Percentiles rank a stretch among this genome's conserved stretches.
These are phyloP conservation scores for Tetramorium simillimum DNA, from an alignment of 1,140 invertebrate species.

Conservation along the genomic window DNA sequence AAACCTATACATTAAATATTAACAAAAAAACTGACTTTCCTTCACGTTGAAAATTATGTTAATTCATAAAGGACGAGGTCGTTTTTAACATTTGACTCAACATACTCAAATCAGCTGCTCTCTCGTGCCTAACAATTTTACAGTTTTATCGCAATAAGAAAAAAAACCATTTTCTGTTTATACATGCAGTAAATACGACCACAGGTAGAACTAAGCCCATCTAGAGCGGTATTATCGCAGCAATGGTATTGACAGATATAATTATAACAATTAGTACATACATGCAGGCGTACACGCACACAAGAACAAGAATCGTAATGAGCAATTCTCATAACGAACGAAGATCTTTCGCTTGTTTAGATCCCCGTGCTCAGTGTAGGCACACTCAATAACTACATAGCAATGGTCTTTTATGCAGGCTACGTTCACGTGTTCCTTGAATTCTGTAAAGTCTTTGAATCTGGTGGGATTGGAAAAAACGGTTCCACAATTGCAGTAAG, in stretches of 20 bases:
- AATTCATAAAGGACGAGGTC: neutral
- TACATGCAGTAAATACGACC: slow-evolving; percentile 32
- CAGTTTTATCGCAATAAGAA: slow-evolving; percentile 11
- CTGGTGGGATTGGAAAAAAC: slow-evolving; percentile 96
- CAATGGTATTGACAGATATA: slow-evolving; percentile 2
- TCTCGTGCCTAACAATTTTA: slow-evolving; percentile 41
- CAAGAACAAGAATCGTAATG: slow-evolving; percentile 17
- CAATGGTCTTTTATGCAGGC: slow-evolving; percentile 88
- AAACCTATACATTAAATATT: neutral
- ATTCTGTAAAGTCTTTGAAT: slow-evolving; percentile 89
- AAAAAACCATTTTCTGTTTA: slow-evolving; percentile 25
- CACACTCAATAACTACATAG: slow-evolving; percentile 86
- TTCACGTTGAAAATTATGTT: neutral
- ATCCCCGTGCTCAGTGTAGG: slow-evolving; percentile 86
- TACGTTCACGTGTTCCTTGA: slow-evolving; percentile 88
- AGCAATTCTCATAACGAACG: slow-evolving; percentile 60
- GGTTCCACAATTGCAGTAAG: slow-evolving; percentile 97
- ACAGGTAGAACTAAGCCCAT: slow-evolving; percentile 67
- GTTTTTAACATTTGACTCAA: neutral
- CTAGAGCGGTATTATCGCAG: neutral
- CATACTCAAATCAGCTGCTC: slow-evolving; percentile 41
- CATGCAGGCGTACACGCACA: neutral
- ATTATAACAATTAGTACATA: neutral
- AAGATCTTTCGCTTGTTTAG: slow-evolving; percentile 84
- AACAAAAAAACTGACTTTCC: neutral